A percentile compares a stretch with the other conserved stretches of the same genome.
Evolutionary conservation across 64 coral and sea anemone genomes (phyloP).

Genomic region (Acropora tenuis): DNA sequence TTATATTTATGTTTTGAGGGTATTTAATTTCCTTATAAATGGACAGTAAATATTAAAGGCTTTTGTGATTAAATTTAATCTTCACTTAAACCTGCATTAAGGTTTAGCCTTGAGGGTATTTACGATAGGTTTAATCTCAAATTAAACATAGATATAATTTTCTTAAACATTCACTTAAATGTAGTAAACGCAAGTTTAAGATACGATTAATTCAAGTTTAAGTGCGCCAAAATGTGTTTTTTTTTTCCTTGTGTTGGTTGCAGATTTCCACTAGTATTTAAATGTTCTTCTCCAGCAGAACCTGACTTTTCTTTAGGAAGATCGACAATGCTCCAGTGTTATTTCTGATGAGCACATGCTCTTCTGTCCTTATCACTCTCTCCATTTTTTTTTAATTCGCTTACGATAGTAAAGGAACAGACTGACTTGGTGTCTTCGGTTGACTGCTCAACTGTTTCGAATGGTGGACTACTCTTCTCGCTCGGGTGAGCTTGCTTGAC

Average conservation of each 20-base stretch:
- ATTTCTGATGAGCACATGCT: slow-evolving; percentile 2
- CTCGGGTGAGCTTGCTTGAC: not conserved
- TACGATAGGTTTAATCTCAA: not conserved
- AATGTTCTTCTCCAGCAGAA: not conserved
- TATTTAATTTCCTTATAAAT: not conserved
- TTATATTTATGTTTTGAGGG: not conserved
- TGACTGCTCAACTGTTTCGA: too few species aligned
- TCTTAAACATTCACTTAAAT: not conserved
- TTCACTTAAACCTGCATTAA: not conserved
- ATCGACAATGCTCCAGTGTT: slow-evolving; percentile 5
- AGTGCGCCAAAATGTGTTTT: not conserved
- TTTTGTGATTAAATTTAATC: not conserved
- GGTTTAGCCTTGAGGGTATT: not conserved
- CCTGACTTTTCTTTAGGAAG: not conserved
- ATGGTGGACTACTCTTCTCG: too few species aligned
- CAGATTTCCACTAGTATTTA: too few species aligned
- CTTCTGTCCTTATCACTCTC: slow-evolving; percentile 3
- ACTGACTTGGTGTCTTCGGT: too few species aligned
- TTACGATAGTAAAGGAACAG: too few species aligned
- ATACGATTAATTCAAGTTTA: not conserved
- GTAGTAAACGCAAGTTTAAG: not conserved
- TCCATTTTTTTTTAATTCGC: too few species aligned
- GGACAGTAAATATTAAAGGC: too few species aligned
- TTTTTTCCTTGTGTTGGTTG: not conserved
- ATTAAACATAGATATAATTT: not conserved